phyloP scores from a whole-genome alignment of 2,797 vertebrate species.

The Rhabdophis nuchalis region DNA sequence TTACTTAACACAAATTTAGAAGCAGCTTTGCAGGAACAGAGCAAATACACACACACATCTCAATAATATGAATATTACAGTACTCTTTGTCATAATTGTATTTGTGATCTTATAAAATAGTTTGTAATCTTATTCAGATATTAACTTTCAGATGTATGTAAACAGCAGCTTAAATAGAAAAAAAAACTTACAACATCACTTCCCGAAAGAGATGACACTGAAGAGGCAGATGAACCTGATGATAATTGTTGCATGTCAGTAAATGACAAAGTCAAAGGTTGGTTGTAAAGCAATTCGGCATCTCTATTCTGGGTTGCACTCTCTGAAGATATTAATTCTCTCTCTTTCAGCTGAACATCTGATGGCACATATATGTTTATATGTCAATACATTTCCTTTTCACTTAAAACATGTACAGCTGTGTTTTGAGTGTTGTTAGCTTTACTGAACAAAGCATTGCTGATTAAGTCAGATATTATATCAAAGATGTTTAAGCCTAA shows the following conservation, averaged over 20 bases:
- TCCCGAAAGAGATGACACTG: constrained; percentile 89
- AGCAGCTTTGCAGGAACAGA: not conserved
- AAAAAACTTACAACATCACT: constrained; percentile 87
- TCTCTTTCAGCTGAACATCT: constrained; percentile 70
- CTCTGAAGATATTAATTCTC: constrained; percentile 65
- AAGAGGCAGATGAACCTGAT: constrained; percentile 83
- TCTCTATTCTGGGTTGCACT: constrained; percentile 77
- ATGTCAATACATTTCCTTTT: not conserved
- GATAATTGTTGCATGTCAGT: constrained; percentile 87
- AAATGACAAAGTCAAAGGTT: constrained; percentile 84
- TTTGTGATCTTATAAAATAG: not conserved
- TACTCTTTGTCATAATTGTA: not conserved
- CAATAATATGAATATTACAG: not conserved
- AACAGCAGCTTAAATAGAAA: not conserved
- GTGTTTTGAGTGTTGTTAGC: not conserved
- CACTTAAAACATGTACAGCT: not conserved
- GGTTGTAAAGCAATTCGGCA: constrained; percentile 78
- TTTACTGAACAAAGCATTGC: not conserved
- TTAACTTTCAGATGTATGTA: constrained; percentile 29
- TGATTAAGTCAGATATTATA: not conserved
- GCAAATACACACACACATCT: not conserved
- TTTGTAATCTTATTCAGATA: not conserved
- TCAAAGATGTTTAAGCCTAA: not conserved
- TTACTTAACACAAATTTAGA: not conserved
- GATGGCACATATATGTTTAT: constrained; percentile 29